phyloP scores from a whole-genome alignment of 1,140 invertebrate genomes.

The Lineus longissimus region DNA sequence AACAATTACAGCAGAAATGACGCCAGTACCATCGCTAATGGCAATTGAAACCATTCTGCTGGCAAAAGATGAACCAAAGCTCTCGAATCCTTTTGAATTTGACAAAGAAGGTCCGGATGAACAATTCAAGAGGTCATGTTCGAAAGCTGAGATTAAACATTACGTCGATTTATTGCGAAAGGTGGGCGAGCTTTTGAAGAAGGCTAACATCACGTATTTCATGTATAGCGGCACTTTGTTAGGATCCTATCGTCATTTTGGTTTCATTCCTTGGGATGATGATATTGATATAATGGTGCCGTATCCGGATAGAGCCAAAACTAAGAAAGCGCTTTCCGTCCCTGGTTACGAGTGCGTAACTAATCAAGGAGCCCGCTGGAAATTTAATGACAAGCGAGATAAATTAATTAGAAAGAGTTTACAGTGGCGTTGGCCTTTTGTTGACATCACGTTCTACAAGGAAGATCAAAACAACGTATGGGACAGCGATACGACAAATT shows the following conservation, averaged over 20 bases:
- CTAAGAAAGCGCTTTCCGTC: conserved; percentile 14
- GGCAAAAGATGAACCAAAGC: too few relatives aligned
- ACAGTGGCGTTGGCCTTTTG: conserved; percentile 25
- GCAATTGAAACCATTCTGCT: too few relatives aligned
- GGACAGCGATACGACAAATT: conserved; percentile 10
- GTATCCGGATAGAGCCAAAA: conserved; percentile 17
- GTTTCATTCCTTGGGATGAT: conserved; percentile 44
- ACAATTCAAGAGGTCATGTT: too few relatives aligned
- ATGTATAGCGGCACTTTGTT: conserved; percentile 37
- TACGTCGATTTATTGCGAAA: conserved; percentile 13
- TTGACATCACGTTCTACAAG: conserved; percentile 23
- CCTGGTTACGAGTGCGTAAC: conserved; percentile 1
- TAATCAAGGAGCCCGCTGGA: not conserved
- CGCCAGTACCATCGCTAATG: too few relatives aligned
- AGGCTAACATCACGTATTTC: conserved; percentile 29
- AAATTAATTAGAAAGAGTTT: conserved; percentile 12
- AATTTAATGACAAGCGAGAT: conserved; percentile 1
- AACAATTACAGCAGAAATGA: too few relatives aligned
- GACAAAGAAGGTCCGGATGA: too few relatives aligned
- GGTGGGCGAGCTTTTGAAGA: conserved; percentile 21
- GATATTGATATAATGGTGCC: conserved; percentile 40
- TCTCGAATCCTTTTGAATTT: too few relatives aligned
- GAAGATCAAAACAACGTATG: conserved; percentile 25
- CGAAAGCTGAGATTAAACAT: too few relatives aligned
- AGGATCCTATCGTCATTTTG: conserved; percentile 34